Conservation (phyloP, 2,888 invertebrate species). For the Eudasyphora cyanicolor region DNA sequence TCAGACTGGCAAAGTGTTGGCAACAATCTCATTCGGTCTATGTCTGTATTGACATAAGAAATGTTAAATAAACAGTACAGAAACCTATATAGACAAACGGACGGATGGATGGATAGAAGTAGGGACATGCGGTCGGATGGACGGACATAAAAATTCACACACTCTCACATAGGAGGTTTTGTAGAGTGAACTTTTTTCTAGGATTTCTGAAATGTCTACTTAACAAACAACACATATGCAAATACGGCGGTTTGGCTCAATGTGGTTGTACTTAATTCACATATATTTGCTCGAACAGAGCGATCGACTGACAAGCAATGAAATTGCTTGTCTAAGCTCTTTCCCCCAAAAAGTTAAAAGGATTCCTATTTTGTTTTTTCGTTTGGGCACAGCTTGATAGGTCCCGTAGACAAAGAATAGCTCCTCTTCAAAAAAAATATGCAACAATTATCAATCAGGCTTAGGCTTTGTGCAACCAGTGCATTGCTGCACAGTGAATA, state of each 20-base stretch:
- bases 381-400: background rate
- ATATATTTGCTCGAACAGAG: background rate
- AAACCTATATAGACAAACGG: background rate
- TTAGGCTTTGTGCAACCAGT: background rate
- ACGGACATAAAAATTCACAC: background rate
- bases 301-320: no score
- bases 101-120: background rate
- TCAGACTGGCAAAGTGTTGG: background rate
- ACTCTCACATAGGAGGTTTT: no score
- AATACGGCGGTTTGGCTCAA: background rate
- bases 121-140: background rate
- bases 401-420: background rate
- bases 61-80: background rate
- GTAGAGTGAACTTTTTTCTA: no score
- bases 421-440: slow-evolving; percentile 11
- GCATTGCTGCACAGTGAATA: background rate
- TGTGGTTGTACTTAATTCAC: background rate
- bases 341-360: background rate
- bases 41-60: background rate
- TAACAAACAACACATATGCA: background rate
- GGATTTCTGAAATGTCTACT: no score
- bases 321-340: background rate
- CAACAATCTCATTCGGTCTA: background rate
- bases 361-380: background rate
- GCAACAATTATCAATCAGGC: slow-evolving; percentile 4